Conservation (phyloP, 2,888 invertebrate species). For the Ennomos erosarius region DNA sequence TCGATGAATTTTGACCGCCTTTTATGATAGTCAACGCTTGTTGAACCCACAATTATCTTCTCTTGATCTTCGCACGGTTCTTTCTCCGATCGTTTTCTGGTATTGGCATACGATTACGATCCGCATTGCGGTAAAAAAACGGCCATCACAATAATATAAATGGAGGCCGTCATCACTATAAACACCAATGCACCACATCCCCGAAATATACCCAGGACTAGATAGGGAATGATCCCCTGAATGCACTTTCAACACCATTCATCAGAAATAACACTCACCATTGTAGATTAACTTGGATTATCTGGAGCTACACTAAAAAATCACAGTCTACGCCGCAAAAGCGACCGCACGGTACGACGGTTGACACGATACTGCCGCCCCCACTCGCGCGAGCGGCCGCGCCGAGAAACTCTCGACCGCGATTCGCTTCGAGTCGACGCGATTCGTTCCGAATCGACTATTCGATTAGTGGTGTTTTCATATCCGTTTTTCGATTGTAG, state of each 20-base stretch:
- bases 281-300: constrained; percentile 86
- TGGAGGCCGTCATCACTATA: constrained; percentile 84
- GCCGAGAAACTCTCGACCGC: constrained; percentile 78
- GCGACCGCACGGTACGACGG: constrained; percentile 84
- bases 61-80: constrained; percentile 39
- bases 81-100: constrained; percentile 47
- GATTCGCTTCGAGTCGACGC: constrained; percentile 75
- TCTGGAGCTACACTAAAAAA: constrained; percentile 86
- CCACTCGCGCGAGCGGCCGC: constrained; percentile 82
- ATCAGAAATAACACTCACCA: constrained; percentile 83
- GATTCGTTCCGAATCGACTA: constrained; percentile 79
- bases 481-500: constrained; percentile 69
- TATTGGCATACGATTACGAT: constrained; percentile 59
- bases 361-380: constrained; percentile 86
- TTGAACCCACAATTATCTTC: constrained; percentile 43
- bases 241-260: constrained; percentile 72
- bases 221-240: constrained; percentile 59
- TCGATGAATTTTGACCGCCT: constrained; percentile 58
- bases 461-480: constrained; percentile 77
- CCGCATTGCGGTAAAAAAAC: constrained; percentile 85
- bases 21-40: constrained; percentile 44
- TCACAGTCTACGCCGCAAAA: constrained; percentile 85
- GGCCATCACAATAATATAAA: constrained; percentile 84
- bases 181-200: constrained; percentile 79
- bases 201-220: constrained; percentile 73